phyloP scores from a whole-genome alignment of 2,113 vertebrate species.

The Pseudonaja textilis region DNA sequence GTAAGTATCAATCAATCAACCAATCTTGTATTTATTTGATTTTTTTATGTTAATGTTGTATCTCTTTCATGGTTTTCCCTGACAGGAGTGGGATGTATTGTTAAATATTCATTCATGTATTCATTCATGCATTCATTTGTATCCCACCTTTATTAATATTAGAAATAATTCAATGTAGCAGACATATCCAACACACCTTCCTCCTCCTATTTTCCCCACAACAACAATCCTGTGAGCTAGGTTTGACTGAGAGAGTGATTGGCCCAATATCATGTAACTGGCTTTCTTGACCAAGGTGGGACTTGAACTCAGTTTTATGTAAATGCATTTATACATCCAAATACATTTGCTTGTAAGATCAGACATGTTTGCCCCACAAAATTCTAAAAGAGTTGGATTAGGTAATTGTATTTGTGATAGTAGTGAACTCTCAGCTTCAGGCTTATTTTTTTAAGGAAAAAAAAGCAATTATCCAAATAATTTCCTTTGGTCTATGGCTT shows the following conservation, averaged over 20 bases:
- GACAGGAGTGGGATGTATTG: background rate
- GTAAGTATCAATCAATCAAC: background rate
- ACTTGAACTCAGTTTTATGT: background rate
- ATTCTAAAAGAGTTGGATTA: background rate
- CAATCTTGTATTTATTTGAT: background rate
- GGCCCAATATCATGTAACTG: background rate
- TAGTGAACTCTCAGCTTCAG: background rate
- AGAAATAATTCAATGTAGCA: background rate
- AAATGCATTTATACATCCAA: background rate
- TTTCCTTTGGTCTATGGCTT: background rate
- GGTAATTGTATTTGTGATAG: background rate
- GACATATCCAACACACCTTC: background rate
- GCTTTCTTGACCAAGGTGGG: background rate
- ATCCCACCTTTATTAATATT: background rate
- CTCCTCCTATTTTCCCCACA: background rate
- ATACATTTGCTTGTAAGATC: background rate
- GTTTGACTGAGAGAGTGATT: background rate
- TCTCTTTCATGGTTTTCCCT: background rate
- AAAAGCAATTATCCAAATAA: background rate
- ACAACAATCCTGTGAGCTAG: background rate
- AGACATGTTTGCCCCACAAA: background rate
- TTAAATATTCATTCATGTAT: background rate
- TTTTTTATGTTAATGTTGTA: background rate
- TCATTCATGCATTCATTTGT: background rate
- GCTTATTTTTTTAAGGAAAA: background rate